Evolutionary conservation across 2,888 invertebrate species (phyloP).

Genomic region (Agonopterix heracliana): DNA sequence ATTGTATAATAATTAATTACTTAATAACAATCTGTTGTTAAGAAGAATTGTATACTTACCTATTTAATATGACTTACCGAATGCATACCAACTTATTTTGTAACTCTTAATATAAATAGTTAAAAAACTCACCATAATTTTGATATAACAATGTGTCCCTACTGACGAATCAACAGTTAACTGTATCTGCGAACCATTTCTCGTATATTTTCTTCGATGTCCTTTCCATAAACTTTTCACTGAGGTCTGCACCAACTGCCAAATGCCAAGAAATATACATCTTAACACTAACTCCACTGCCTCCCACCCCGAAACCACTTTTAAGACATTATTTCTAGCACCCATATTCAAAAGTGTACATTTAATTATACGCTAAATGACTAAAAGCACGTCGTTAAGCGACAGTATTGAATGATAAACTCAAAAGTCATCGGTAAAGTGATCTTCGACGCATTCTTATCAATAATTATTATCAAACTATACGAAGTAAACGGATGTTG

Average conservation of each 20-base stretch:
- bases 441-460: slow-evolving; percentile 38
- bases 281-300: slow-evolving; percentile 52
- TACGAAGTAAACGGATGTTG: slow-evolving; percentile 32
- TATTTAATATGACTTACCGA: too few relatives aligned
- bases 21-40: too few relatives aligned
- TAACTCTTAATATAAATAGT: background rate
- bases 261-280: slow-evolving; percentile 52
- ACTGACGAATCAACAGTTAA: slow-evolving; percentile 59
- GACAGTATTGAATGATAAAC: slow-evolving; percentile 23
- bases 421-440: slow-evolving; percentile 41
- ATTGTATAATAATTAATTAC: too few relatives aligned
- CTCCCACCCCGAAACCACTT: slow-evolving; percentile 55
- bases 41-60: too few relatives aligned
- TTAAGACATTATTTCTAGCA: slow-evolving; percentile 40
- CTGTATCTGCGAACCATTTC: slow-evolving; percentile 42
- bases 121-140: slow-evolving; percentile 52
- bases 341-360: slow-evolving; percentile 34
- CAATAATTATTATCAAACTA: slow-evolving; percentile 29
- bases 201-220: slow-evolving; percentile 42
- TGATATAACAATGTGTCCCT: slow-evolving; percentile 65
- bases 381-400: background rate
- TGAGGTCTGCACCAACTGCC: slow-evolving; percentile 51
- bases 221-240: slow-evolving; percentile 62
- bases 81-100: too few relatives aligned
- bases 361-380: background rate